Base-by-base conservation (phyloP, 2,113 vertebrate genomes). In the Sturnus vulgaris region DNA sequence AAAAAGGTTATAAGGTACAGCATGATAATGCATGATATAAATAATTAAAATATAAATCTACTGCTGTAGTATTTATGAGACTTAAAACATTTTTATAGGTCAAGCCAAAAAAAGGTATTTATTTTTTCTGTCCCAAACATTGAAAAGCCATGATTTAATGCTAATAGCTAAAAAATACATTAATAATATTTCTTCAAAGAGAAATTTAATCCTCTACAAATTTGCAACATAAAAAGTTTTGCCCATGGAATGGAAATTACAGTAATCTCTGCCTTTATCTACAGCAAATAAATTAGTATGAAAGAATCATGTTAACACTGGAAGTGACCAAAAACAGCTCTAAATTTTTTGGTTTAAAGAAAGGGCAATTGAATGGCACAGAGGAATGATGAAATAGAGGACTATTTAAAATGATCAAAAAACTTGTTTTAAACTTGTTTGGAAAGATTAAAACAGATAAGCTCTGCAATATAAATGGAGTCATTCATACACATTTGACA, bases 401-500 rank as follows among this genome's bases (percentile, higher is more conserved):
- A 17, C 33, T 76, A 81, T 95, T 89, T 91, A 12, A 92, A 95
- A 75, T 76, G 3, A 71, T 88, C 16, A 95, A 86, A 95, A 81
- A 15, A 15, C 50, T 68, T 89, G 52, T 60, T 86, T 95, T 55
- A 86, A 65, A 88, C 66, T 95, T 95, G 49, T 73, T 93, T 92
- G 66, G 19, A 85, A 91, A 27, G 15, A 75, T 46, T 88, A 63
- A 93, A 96, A 89, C 92, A 92, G 63, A 92, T 79, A 59, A 93
- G 4, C 7, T 28, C 30, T 75, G 9, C 44, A 47, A 80, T 55
- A 56, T 73, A 95, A 96, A 88, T 90, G 30, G 35, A 96, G 40
- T 60, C 12, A 90, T 87, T 97, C 82, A 87, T 42, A 42, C 50
- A 60, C 21, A 78, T 88, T 69, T 95, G 89, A 88, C 79, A 94